A percentile compares a stretch with the other conserved stretches of the same genome.
Evolutionary conservation across 1,140 invertebrate genomes (phyloP).

Genomic region (Colletes latitarsis): DNA sequence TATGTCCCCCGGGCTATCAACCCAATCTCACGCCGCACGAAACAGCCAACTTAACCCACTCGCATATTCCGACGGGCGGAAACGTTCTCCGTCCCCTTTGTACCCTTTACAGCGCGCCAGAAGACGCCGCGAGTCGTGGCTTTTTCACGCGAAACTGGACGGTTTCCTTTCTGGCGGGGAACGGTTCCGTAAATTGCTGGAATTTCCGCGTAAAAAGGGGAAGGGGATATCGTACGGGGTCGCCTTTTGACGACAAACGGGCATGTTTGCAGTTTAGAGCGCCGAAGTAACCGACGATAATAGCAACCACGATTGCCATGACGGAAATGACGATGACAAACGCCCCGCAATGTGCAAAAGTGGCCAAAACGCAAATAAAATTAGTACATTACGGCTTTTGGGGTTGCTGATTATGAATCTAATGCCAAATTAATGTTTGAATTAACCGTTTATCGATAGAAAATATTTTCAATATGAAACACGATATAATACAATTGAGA

Average conservation of each 20-base stretch:
- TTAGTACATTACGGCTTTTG: too few relatives aligned
- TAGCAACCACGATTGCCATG: conserved; percentile 3
- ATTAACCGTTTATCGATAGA: too few relatives aligned
- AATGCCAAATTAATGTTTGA: too few relatives aligned
- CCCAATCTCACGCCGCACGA: conserved; percentile 76
- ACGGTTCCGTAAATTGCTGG: conserved; percentile 4
- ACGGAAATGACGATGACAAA: conserved; percentile 11
- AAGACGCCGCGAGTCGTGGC: conserved; percentile 20
- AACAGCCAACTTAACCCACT: conserved; percentile 55
- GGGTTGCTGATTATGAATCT: too few relatives aligned
- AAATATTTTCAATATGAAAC: too few relatives aligned
- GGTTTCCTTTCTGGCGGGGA: conserved; percentile 1
- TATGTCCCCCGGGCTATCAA: conserved; percentile 74
- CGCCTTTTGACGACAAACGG: background rate
- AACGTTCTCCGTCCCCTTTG: conserved; percentile 53
- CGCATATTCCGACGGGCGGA: conserved; percentile 43
- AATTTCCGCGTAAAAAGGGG: background rate
- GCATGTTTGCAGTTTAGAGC: background rate
- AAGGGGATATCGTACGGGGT: background rate
- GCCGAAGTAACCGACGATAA: conserved; percentile 6
- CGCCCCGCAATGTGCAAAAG: too few relatives aligned
- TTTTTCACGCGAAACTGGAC: conserved; percentile 25
- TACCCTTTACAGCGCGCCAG: conserved; percentile 43
- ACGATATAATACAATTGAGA: too few relatives aligned
- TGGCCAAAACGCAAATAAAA: too few relatives aligned